Base-by-base conservation (phyloP, 2,113 vertebrate species). In the Zootoca vivipara region DNA sequence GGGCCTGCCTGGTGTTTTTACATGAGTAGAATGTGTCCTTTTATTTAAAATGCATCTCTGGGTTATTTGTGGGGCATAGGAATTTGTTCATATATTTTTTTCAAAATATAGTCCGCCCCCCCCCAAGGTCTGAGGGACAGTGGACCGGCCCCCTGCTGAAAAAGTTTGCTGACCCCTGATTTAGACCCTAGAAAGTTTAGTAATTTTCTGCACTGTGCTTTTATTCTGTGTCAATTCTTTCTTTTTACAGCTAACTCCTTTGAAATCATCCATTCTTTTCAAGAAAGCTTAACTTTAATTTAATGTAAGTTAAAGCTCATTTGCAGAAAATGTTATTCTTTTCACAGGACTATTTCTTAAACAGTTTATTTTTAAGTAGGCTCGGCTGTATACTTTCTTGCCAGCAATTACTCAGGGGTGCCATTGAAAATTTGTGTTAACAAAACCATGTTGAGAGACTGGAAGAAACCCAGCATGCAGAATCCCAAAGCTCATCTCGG, bases 301-400 rank as follows among this genome's bases (percentile, higher is more conserved):
- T 90, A 92, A 82, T 56, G 42, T n/a, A 85, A 16, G 13, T 86
- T 86, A 69, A 78, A 18, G 20, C 20, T 79, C 20, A 64, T 78
- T 46, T 33, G 52, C 75, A 86, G 10, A 86, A 86, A 35, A 79
- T 4, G 24, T 85, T 90, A 89, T 64, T 90, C 74, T 94, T 91
- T 88, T 92, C 58, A 91, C 62, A 80, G 82, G 89, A 84, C 72
- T 92, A 90, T 82, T 93, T 62, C 79, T 90, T 92, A 86, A 93
- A 89, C 52, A 90, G 65, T 75, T 89, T 85, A 46, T 18, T 92
- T 78, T 78, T 88, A 95, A 91, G 87, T 46, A 28, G 30, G 88
- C 52, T 90, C n/a, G 5, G 56, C 22, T 70, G 56, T 72, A 83
- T 13, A 52, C 2, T 85, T 20, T 84, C 89, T 89, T 95, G 85